Conservation (phyloP, 2,797 vertebrate genomes). For the Kryptopterus vitreolus region DNA sequence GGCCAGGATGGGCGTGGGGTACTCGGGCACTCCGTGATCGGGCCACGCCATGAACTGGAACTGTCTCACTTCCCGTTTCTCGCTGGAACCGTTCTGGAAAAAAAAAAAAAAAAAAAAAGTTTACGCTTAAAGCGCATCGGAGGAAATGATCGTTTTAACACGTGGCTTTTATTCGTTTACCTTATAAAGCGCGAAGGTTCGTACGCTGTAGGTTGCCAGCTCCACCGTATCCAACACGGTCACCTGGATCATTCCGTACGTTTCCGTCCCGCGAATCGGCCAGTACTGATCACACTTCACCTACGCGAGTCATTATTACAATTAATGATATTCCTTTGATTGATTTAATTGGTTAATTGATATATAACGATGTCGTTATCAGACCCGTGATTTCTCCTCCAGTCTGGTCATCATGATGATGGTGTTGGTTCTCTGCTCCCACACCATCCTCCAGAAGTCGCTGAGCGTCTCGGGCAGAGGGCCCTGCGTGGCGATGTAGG, state of each 20-base stretch:
- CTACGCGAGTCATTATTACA: constrained; percentile 61
- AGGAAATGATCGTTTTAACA: too few relatives aligned
- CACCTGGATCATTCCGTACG: constrained; percentile 90
- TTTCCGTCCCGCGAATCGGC: constrained; percentile 80
- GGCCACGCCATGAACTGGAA: constrained; percentile 99
- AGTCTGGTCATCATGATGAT: constrained; percentile 96
- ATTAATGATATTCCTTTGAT: too few relatives aligned
- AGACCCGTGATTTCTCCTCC: constrained; percentile 94
- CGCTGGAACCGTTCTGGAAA: constrained; percentile 87
- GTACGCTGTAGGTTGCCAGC: constrained; percentile 88
- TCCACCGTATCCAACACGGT: constrained; percentile 90
- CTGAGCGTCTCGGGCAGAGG: constrained; percentile 90
- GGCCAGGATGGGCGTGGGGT: constrained; percentile 89
- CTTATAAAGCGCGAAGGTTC: constrained; percentile 92
- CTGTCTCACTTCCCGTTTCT: constrained; percentile 92
- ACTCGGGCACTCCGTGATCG: constrained; percentile 94
- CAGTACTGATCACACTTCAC: constrained; percentile 98
- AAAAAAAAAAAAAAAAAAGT: background rate
- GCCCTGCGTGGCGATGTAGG: constrained; percentile 96
- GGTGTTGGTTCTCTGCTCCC: constrained; percentile 92
- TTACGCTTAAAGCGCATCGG: too few relatives aligned
- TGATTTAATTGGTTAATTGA: background rate
- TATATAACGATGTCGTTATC: too few relatives aligned
- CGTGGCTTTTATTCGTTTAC: constrained; percentile 62
- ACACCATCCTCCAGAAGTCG: constrained; percentile 98